Evolutionary conservation across 1,140 invertebrate genomes (phyloP).

Genomic region (Anoplophora glabripennis): DNA sequence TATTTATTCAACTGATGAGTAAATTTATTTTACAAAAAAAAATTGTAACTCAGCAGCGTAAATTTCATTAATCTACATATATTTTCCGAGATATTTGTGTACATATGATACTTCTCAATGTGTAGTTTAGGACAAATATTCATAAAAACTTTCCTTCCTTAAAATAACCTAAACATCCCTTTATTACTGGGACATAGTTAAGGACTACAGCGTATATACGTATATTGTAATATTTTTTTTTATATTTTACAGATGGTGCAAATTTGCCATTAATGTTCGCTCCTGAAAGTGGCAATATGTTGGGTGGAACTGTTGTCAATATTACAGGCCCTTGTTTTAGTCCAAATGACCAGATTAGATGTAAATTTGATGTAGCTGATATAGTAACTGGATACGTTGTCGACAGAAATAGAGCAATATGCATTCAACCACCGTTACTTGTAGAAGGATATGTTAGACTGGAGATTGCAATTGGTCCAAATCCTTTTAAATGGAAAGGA

Average conservation of each 20-base stretch:
- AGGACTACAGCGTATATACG: too few relatives aligned
- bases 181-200: too few relatives aligned
- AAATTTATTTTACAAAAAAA: too few relatives aligned
- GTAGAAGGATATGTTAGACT: slow-evolving; percentile 90
- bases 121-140: too few relatives aligned
- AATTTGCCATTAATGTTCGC: slow-evolving; percentile 82
- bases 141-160: too few relatives aligned
- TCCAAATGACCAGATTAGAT: slow-evolving; percentile 68
- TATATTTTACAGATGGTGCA: slow-evolving; percentile 63
- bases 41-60: too few relatives aligned
- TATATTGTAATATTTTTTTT: too few relatives aligned
- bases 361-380: slow-evolving; percentile 74
- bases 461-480: slow-evolving; percentile 79
- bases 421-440: slow-evolving; percentile 83
- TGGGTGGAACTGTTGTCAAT: slow-evolving; percentile 91
- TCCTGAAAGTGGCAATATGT: slow-evolving; percentile 92
- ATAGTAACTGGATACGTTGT: slow-evolving; percentile 71
- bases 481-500: slow-evolving; percentile 86
- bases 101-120: too few relatives aligned
- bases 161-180: too few relatives aligned
- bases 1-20: too few relatives aligned
- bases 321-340: slow-evolving; percentile 91
- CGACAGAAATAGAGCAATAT: slow-evolving; percentile 79
- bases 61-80: too few relatives aligned
- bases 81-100: too few relatives aligned